Evolutionary conservation across 2,113 vertebrate genomes (phyloP).

Genomic region (Catharus bicknelli): DNA sequence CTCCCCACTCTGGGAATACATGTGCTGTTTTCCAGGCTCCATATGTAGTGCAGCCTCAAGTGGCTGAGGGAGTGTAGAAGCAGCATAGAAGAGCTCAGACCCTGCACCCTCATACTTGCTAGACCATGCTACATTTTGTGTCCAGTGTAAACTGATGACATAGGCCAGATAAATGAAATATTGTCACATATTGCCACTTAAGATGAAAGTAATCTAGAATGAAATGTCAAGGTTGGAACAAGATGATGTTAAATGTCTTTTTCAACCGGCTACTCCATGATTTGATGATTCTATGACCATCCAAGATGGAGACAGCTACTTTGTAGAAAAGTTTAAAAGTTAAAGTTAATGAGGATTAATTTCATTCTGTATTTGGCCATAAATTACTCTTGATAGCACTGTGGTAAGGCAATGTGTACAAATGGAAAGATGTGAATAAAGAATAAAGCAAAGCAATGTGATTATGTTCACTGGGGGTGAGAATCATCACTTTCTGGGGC

Average conservation of each 20-base stretch:
- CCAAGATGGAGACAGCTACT: background rate
- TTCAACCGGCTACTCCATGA: background rate
- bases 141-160: background rate
- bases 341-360: background rate
- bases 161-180: background rate
- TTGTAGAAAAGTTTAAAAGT: background rate
- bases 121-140: background rate
- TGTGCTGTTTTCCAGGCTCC: background rate
- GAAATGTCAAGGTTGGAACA: background rate
- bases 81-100: background rate
- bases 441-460: background rate
- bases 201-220: background rate
- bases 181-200: background rate
- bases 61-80: background rate
- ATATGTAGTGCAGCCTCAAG: background rate
- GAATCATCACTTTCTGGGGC: background rate
- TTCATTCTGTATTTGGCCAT: background rate
- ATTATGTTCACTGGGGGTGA: background rate
- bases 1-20: background rate
- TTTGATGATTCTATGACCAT: background rate
- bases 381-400: background rate
- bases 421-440: background rate
- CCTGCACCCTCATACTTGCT: background rate
- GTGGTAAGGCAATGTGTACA: background rate
- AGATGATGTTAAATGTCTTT: background rate